Evolutionary conservation across 2,113 vertebrate species (phyloP), one percentile per base, ranked within the genome.

Genomic region (Gasterosteus nipponicus): DNA sequence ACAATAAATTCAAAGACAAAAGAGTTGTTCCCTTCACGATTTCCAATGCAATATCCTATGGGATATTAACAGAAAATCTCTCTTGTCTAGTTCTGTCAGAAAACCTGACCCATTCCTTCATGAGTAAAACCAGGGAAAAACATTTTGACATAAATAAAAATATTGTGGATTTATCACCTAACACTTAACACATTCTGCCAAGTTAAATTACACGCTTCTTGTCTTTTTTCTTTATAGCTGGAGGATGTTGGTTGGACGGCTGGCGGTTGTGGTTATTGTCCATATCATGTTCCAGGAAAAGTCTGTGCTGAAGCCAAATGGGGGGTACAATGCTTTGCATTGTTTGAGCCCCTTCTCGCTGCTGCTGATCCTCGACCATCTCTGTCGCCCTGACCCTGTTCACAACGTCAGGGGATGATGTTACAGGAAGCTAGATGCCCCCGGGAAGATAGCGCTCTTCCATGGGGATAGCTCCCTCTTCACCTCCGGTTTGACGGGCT

Each of bases 401-500:
- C 78, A 83, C 79, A 85, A 77, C 85, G 82, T 70, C 60, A 70
- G 65, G 49, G 91, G 87, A 92, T 94, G 89, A 86, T 80, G 93
- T 96, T 95, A 94, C 92, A 95, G 95, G 95, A 95, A 95, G 94
- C 84, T 87, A 72, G 89, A 89, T 69, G 87, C 77, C 89, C 67
- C 62, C 70, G 83, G 80, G 71, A 80, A 88, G 90, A 93, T 83
- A 85, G 77, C n/a, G 73, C 84, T 70, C 47, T 72, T 69, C 68
- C 69, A 58, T 86, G 92, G 75, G 90, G 89, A 93, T 87, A 93
- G 84, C 71, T 78, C 89, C 79, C 70, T 93, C 88, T 82, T 98
- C 96, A 98, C 92, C 96, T 97, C 94, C 94, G 94, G 90, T 92
- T 90, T 44, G 93, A 94, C 63, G 94, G 95, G 83, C 90, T 93